Evolutionary conservation across 2,113 vertebrate species (phyloP).

Genomic region (Plecotus auritus): DNA sequence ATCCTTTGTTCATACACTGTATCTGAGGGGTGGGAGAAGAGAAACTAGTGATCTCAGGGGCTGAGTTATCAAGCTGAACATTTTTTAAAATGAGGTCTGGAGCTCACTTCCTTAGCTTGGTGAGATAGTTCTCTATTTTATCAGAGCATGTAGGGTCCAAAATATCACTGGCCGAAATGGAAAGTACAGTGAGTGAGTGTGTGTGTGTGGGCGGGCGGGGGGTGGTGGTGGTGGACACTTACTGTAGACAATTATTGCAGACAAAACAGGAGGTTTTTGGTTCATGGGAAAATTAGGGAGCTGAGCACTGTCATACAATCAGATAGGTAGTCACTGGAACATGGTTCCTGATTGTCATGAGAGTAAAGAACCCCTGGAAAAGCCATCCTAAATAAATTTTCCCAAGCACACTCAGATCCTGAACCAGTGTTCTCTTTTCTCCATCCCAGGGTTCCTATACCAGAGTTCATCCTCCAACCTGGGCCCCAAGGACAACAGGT

Average conservation of each 20-base stretch:
- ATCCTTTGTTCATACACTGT: not conserved
- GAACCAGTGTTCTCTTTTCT: not conserved
- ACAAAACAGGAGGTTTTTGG: not conserved
- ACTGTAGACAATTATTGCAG: not conserved
- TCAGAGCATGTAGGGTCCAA: not conserved
- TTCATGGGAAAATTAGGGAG: not conserved
- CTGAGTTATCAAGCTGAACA: not conserved
- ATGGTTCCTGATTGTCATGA: not conserved
- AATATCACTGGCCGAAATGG: constrained; percentile 33
- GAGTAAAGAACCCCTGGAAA: not conserved
- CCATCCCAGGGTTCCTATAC: not conserved
- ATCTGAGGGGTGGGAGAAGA: not conserved
- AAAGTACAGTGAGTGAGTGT: not conserved
- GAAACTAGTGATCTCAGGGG: not conserved
- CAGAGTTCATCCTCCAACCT: not conserved
- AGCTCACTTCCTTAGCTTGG: constrained; percentile 18
- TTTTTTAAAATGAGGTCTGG: constrained; percentile 22
- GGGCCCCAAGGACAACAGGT: not conserved
- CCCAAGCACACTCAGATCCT: not conserved
- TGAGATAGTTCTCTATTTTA: constrained; percentile 13
- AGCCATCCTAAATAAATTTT: not conserved
- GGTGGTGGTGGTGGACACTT: too few species aligned
- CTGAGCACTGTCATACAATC: not conserved
- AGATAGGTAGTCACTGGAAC: not conserved
- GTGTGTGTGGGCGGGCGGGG: too few species aligned